These are phyloP conservation scores for Macquaria australasica DNA, from an alignment of 2,113 vertebrate genomes.

Conservation along the genomic window DNA sequence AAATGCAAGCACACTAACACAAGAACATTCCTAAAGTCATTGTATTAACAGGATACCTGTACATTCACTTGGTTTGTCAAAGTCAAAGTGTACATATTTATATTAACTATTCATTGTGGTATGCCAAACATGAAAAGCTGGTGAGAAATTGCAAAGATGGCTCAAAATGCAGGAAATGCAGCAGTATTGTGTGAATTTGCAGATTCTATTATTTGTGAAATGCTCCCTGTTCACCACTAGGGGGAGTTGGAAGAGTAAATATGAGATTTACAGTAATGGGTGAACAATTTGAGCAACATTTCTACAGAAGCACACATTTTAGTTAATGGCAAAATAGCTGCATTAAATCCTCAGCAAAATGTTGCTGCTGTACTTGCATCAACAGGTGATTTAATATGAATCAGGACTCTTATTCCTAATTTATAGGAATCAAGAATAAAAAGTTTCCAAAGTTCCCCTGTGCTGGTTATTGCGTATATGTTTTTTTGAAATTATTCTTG, in stretches of 20 bases:
- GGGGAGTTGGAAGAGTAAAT: constrained; percentile 48
- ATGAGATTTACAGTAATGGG: constrained; percentile 10
- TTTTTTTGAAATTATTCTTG: not conserved
- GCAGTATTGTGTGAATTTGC: not conserved
- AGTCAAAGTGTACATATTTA: not conserved
- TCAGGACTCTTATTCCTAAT: not conserved
- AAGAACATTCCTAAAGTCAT: not conserved
- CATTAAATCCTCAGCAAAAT: not conserved
- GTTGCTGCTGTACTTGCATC: not conserved
- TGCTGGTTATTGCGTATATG: not conserved
- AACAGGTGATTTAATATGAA: not conserved
- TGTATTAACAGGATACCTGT: not conserved
- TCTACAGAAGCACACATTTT: not conserved
- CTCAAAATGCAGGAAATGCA: not conserved
- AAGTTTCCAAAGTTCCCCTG: not conserved
- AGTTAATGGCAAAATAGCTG: not conserved
- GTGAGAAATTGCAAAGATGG: not conserved
- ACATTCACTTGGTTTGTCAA: not conserved
- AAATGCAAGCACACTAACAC: not conserved
- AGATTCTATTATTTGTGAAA: not conserved
- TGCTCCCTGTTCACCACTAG: constrained; percentile 55
- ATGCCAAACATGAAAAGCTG: not conserved
- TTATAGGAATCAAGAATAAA: not conserved
- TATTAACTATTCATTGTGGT: not conserved
- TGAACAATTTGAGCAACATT: not conserved